These are phyloP conservation scores for Pentamera pediparva DNA, from an alignment of 53 echinoderm and acorn worm genomes.

Conservation along the genomic window DNA sequence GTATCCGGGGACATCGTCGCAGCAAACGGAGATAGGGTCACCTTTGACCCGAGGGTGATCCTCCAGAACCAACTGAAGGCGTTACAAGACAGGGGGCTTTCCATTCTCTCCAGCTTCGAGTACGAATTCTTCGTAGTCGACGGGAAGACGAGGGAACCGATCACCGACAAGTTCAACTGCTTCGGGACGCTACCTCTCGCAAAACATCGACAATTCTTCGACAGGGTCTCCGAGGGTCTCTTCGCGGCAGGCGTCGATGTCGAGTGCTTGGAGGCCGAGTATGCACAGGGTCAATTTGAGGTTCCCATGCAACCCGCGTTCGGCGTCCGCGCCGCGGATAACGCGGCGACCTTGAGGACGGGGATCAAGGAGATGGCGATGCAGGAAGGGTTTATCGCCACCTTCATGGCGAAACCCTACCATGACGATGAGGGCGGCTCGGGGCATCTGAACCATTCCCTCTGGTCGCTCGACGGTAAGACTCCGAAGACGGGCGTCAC, in stretches of 20 bases:
- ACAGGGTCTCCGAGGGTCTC: too few relatives aligned
- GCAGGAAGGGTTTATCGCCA: conserved; percentile 48
- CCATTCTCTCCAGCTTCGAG: conserved; percentile 70
- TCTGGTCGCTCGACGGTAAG: conserved; percentile 55
- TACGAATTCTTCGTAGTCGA: conserved; percentile 78
- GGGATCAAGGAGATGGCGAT: conserved; percentile 57
- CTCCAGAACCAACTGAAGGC: conserved; percentile 55
- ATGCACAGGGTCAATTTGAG: conserved; percentile 41
- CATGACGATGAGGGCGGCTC: conserved; percentile 16
- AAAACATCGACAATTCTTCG: conserved; percentile 21
- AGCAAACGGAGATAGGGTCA: too few relatives aligned
- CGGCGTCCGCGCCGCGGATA: conserved; percentile 60
- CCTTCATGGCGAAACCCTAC: conserved; percentile 63
- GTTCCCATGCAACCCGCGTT: conserved; percentile 44
- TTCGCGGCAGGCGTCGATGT: conserved; percentile 43
- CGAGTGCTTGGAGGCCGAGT: conserved; percentile 42
- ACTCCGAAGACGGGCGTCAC: conserved; percentile 28
- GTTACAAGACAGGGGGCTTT: conserved; percentile 46
- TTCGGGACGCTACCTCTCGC: conserved; percentile 42
- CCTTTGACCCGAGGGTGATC: conserved; percentile 54
- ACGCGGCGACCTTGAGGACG: conserved; percentile 40
- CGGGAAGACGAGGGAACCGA: conserved; percentile 47
- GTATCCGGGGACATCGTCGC: too few relatives aligned
- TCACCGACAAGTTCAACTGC: conserved; percentile 42
- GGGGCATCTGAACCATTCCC: conserved; percentile 55